These are phyloP conservation scores for Menura novaehollandiae DNA, from an alignment of 2,113 vertebrate species.

Conservation along the genomic window DNA sequence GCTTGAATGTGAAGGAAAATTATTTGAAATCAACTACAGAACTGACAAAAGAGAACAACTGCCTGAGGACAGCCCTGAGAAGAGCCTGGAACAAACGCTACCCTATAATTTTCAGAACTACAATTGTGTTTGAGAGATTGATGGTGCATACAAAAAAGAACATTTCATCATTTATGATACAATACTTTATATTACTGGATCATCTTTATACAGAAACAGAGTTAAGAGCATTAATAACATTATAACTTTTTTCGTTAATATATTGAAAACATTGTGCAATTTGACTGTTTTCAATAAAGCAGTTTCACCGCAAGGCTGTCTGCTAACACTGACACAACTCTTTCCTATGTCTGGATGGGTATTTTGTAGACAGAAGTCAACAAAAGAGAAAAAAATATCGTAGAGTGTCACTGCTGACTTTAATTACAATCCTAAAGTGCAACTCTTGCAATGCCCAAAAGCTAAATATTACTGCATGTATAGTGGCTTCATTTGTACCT, in stretches of 20 bases:
- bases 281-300: background rate
- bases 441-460: background rate
- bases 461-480: background rate
- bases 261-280: background rate
- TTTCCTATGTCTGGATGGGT: background rate
- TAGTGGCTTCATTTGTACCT: background rate
- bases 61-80: background rate
- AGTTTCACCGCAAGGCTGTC: background rate
- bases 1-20: background rate
- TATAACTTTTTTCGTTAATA: background rate
- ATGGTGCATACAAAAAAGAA: background rate
- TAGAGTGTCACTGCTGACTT: background rate
- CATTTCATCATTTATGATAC: background rate
- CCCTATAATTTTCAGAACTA: background rate
- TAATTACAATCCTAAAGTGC: background rate
- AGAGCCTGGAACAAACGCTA: background rate
- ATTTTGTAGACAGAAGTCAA: background rate
- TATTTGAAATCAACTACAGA: background rate
- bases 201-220: background rate
- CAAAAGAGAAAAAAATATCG: background rate
- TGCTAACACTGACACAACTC: background rate
- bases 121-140: background rate
- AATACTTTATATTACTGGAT: background rate
- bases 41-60: background rate
- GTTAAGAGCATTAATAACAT: background rate